Conservation (phyloP, 2,797 vertebrate species). For the Muscicapa striata region DNA sequence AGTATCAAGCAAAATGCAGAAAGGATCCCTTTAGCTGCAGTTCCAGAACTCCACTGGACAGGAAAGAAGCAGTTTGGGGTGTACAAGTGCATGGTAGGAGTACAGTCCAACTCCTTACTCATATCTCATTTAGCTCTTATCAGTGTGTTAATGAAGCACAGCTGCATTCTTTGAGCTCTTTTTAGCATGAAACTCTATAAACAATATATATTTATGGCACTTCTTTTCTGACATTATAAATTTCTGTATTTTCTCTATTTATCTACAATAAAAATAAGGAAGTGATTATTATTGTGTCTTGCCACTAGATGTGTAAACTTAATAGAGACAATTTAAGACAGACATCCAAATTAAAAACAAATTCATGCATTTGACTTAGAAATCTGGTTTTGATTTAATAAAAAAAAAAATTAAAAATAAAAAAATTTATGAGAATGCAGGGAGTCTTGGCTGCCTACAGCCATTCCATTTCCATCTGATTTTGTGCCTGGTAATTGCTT, state of each 20-base stretch:
- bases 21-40: neutral
- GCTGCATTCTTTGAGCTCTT: neutral
- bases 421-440: neutral
- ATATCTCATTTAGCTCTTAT: neutral
- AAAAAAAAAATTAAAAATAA: neutral
- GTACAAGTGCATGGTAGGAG: neutral
- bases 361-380: neutral
- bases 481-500: neutral
- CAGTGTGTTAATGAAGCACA: neutral
- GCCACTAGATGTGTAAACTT: neutral
- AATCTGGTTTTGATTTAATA: neutral
- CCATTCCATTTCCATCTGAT: neutral
- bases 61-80: neutral
- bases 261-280: neutral
- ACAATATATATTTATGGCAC: neutral
- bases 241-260: neutral
- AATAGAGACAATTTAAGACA: neutral
- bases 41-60: neutral
- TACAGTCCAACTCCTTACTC: neutral
- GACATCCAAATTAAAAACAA: neutral
- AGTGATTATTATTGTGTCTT: neutral
- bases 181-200: neutral
- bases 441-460: too few relatives aligned
- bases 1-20: neutral
- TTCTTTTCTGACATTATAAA: neutral